phyloP scores from a whole-genome alignment of 2,113 vertebrate species.

The Anser cygnoides region DNA sequence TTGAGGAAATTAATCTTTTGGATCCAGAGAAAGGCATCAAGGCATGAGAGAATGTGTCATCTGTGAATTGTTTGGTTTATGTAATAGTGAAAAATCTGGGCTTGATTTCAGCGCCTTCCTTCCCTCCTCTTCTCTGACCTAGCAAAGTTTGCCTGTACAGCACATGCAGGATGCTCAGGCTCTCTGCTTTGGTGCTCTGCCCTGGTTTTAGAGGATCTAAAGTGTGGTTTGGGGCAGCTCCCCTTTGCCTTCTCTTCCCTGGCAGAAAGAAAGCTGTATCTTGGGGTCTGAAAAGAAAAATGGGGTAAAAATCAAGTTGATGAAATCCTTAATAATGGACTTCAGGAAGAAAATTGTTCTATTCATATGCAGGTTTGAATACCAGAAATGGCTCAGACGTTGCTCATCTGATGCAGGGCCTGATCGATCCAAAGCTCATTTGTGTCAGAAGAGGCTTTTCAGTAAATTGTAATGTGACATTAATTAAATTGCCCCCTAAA shows the following conservation, averaged over 20 bases:
- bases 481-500: not conserved
- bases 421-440: not conserved
- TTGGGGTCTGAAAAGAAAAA: not conserved
- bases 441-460: not conserved
- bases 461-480: not conserved
- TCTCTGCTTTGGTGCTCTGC: not conserved
- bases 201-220: not conserved
- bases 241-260: not conserved
- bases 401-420: not conserved
- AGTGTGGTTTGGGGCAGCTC: not conserved
- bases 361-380: not conserved
- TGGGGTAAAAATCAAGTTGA: not conserved
- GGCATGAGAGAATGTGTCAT: slow-evolving; percentile 67
- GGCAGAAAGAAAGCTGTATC: not conserved
- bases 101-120: slow-evolving; percentile 61
- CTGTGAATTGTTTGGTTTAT: slow-evolving; percentile 58
- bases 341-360: not conserved
- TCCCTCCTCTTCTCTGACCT: not conserved
- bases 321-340: not conserved
- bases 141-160: not conserved
- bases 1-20: slow-evolving; percentile 64
- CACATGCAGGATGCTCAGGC: not conserved
- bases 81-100: slow-evolving; percentile 61
- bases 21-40: slow-evolving; percentile 52
- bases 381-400: not conserved